Evolutionary conservation across 2,797 vertebrate genomes (phyloP).

Genomic region (Muscicapa comitata): DNA sequence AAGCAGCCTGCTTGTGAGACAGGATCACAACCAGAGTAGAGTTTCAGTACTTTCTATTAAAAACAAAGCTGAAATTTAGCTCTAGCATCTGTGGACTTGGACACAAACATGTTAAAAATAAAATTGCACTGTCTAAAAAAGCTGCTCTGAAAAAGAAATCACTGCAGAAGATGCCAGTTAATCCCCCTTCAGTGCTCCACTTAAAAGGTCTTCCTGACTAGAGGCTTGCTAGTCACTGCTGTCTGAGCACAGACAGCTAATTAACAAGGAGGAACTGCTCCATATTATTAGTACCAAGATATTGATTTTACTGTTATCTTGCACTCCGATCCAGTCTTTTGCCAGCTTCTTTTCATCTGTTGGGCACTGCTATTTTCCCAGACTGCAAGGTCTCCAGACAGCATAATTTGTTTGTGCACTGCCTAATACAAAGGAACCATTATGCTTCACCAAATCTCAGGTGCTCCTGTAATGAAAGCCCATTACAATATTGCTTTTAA

Average conservation of each 20-base stretch:
- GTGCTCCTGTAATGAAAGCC: neutral
- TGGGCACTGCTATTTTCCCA: neutral
- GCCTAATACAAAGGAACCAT: conserved; percentile 4
- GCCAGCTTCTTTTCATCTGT: neutral
- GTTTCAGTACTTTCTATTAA: neutral
- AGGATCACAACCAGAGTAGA: neutral
- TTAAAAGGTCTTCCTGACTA: neutral
- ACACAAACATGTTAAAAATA: neutral
- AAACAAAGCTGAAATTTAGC: neutral
- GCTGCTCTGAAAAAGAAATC: neutral
- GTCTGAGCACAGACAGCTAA: neutral
- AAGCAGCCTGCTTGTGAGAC: neutral
- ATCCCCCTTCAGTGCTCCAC: neutral
- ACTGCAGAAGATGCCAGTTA: neutral
- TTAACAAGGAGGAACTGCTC: neutral
- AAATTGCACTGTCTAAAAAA: neutral
- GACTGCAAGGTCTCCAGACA: neutral
- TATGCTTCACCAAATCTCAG: neutral
- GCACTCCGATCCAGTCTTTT: neutral
- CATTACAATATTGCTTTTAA: neutral
- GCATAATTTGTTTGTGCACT: neutral
- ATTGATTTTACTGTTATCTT: conserved; percentile 40
- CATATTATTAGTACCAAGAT: neutral
- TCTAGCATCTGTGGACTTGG: neutral
- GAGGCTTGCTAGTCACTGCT: neutral